Base-by-base conservation (phyloP, 2,113 vertebrate genomes). In the Glaucidium brasilianum region DNA sequence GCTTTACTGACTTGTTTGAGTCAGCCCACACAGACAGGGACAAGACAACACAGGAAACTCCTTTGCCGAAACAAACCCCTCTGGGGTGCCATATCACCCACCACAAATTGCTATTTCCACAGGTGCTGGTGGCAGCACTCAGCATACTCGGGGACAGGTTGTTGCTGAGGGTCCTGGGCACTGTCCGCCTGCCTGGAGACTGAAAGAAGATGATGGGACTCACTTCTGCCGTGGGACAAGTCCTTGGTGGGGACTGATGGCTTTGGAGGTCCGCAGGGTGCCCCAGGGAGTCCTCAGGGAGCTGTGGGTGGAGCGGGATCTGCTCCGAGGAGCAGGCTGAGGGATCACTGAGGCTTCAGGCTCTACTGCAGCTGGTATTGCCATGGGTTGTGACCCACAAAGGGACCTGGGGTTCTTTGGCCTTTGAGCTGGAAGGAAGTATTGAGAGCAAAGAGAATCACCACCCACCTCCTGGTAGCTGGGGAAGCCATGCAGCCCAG, bases 341-440 rank as follows among this genome's bases (percentile, higher is more conserved):
- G 80, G 26, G 9, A n/a, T 15, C 55, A 79, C 63, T 11, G n/a
- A 49, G 4, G 3, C 29, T 56, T 78, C 75, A 60, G 74, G 67
- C 11, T 80, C 55, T 66, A 11, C 45, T 13, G 47, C 37, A 69
- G 45, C 49, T 26, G 34, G 41, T 29, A 8, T 41, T 2, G 2
- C 50, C 53, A 17, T 23, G 35, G 75, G 13, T 76, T 96, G 85
- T 49, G 45, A 71, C 67, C 62, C 77, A 73, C 6, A 1, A 43
- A 69, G 34, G 25, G 43, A 69, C 25, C 9, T 18, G 58, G 37
- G 29, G 22, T 20, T 96, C 45, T 30, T 79, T 19, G 10, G 91
- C 8, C 35, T 92, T 92, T 82, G 92, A 85, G 29, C 97, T 98
- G 64, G 66, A 96, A 75, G 23, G 56, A 41, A 94, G 90, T 41